Percentiles rank a stretch among this genome's conserved stretches.
Evolutionary conservation across 2,113 vertebrate species (phyloP).

Genomic region (Alaudala cheleensis): DNA sequence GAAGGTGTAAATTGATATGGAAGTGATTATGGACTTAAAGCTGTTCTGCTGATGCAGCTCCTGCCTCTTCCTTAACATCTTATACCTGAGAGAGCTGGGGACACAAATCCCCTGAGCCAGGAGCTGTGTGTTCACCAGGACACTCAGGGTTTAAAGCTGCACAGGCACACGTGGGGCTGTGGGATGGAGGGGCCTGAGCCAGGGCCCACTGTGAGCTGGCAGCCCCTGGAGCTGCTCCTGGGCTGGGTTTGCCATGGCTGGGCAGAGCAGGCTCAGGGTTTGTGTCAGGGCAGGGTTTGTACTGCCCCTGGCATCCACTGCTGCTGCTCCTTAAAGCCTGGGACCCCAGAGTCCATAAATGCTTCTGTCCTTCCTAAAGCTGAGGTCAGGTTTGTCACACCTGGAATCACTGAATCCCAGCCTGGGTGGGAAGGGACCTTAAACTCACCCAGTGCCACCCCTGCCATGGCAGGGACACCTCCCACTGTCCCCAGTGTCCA

Average conservation of each 20-base stretch:
- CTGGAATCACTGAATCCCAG: neutral
- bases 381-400: neutral
- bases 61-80: neutral
- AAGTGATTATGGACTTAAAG: neutral
- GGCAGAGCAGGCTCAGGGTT: fast-evolving
- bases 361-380: neutral
- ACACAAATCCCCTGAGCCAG: neutral
- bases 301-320: fast-evolving
- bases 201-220: neutral
- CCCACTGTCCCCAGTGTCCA: neutral
- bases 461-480: neutral
- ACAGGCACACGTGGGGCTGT: fast-evolving
- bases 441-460: neutral
- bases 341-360: fast-evolving
- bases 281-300: neutral
- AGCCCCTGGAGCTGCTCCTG: neutral
- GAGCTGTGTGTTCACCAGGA: neutral
- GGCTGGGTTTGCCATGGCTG: fast-evolving
- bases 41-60: neutral
- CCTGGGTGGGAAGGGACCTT: neutral
- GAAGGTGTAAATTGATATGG: neutral
- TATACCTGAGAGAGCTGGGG: fast-evolving
- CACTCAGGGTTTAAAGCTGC: fast-evolving
- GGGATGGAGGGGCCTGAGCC: neutral
- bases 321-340: neutral